These are phyloP conservation scores for Panurus biarmicus DNA, from an alignment of 2,113 vertebrate species.

Conservation along the genomic window DNA sequence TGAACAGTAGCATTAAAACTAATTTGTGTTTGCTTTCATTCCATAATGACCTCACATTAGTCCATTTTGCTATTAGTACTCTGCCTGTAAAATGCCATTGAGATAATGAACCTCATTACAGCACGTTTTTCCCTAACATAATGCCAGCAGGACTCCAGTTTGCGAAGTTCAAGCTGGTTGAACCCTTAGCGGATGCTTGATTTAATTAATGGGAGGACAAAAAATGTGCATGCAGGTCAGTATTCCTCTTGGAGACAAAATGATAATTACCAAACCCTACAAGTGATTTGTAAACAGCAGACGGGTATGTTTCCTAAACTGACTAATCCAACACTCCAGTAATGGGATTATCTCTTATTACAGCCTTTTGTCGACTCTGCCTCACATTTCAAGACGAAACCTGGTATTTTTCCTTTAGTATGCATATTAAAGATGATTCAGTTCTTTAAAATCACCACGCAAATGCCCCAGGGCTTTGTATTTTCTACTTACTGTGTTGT, in stretches of 20 bases:
- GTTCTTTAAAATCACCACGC: neutral
- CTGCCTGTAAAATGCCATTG: neutral
- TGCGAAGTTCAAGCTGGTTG: neutral
- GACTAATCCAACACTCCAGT: neutral
- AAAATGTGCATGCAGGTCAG: neutral
- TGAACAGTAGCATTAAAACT: neutral
- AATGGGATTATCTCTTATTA: neutral
- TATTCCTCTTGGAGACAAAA: neutral
- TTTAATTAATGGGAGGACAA: neutral
- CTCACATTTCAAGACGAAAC: neutral
- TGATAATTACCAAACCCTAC: neutral
- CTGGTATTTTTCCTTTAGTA: neutral
- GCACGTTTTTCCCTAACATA: neutral
- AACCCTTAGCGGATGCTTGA: neutral
- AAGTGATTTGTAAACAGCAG: neutral
- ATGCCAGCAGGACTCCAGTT: neutral
- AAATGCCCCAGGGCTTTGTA: neutral
- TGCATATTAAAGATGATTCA: neutral
- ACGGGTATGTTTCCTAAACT: neutral
- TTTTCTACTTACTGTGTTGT: neutral
- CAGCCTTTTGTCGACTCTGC: neutral
- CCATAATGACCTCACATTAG: neutral
- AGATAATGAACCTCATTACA: neutral
- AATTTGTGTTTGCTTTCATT: neutral
- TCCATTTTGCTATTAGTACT: neutral